Evolutionary conservation across 2,797 vertebrate genomes (phyloP), one percentile per base, ranked within the genome.

Genomic region (Chelmon rostratus): DNA sequence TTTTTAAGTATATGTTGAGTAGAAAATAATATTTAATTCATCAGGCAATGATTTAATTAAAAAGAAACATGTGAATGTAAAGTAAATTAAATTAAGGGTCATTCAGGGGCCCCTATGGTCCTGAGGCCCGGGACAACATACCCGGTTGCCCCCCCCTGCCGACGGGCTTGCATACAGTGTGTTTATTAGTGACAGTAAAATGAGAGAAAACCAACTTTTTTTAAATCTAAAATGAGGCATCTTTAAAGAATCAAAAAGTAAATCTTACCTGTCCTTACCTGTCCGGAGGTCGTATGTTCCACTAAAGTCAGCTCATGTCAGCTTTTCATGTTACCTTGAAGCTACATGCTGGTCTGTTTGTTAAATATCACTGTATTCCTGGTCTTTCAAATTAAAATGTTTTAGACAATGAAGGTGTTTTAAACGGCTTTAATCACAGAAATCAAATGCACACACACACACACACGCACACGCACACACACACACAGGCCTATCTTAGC

Each of bases 391-490:
- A 67, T 64, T 42, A 40, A 46, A 65, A 37, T 50, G 18, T 67
- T 61, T 76, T 35, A 46, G 58, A 76, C 37, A 35, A 23, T 52
- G 23, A 58, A 33, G 6, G 16, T 37, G 46, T 67, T 68, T 35
- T 8, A 47, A 19, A 74, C 23, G 25, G 38, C 38, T 74, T 28
- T 52, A 53, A 77, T 73, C 15, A 10, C 23, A 58, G 1, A 42
- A 52, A 67, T 63, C 28, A 75, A 58, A 63, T 11, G 28, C 58
- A 21, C 31, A 68, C 37, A 46, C 25, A 49, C 49, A 71, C 66
- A 71, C 49, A 73, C 19, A n/a, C 44, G 46, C 70, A 40, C 66
- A 63, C 54, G 38, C 25, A 47, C 47, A 35, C 16, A 13, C 37
- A 31, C 49, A 56, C 0, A 10, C 25, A 46, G 33, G 25, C 33